Conservation (phyloP, 1,140 invertebrate genomes). For the Ridgeia piscesae region DNA sequence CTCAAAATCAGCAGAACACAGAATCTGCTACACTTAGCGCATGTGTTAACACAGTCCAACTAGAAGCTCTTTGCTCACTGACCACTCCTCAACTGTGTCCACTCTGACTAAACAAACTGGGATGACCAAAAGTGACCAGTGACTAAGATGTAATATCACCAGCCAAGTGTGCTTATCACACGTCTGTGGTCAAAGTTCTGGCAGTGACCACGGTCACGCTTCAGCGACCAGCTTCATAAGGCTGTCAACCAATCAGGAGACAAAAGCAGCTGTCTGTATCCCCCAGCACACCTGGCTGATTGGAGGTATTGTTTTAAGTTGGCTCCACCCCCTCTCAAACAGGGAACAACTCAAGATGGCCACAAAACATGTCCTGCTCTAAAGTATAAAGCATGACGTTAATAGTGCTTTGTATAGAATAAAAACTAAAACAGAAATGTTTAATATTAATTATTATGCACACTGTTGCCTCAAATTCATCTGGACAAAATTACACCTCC, state of each 20-base stretch:
- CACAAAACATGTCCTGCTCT: background rate
- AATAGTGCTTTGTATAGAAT: background rate
- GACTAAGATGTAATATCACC: background rate
- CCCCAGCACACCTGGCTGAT: background rate
- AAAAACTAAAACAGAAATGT: background rate
- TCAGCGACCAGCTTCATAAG: background rate
- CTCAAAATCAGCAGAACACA: background rate
- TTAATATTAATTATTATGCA: background rate
- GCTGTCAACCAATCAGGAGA: background rate
- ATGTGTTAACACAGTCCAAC: background rate
- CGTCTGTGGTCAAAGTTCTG: background rate
- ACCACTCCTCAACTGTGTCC: background rate
- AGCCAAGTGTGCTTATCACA: background rate
- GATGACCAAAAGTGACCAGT: background rate
- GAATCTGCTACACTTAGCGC: background rate
- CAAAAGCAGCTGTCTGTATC: background rate
- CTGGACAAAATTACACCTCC: too few relatives aligned
- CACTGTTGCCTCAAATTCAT: too few relatives aligned
- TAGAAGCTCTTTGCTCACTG: background rate
- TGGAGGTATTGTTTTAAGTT: background rate
- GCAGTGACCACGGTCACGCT: background rate
- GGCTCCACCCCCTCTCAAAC: background rate
- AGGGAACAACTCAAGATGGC: background rate
- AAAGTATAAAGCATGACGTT: background rate
- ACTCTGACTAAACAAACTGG: background rate